phyloP scores from a whole-genome alignment of 1,140 invertebrate genomes.

The Saxidomus purpurata region DNA sequence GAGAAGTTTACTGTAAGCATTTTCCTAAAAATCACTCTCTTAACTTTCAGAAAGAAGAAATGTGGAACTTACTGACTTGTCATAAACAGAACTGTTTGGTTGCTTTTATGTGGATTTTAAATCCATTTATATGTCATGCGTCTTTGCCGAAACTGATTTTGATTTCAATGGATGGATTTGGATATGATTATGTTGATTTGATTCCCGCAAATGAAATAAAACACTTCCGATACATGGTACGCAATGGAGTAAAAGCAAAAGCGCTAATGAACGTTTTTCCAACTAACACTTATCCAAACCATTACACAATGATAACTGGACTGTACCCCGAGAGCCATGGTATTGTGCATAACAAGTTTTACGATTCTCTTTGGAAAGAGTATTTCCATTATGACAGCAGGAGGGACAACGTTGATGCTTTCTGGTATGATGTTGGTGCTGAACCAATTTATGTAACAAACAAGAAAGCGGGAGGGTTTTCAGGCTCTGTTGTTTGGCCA shows the following conservation, averaged over 20 bases:
- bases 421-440: conserved; percentile 75
- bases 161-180: conserved; percentile 83
- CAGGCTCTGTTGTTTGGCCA: conserved; percentile 69
- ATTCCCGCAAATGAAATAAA: conserved; percentile 31
- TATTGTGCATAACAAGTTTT: conserved; percentile 90
- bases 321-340: conserved; percentile 91
- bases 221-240: conserved; percentile 78
- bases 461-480: conserved; percentile 55
- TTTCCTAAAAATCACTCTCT: too few relatives aligned
- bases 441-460: conserved; percentile 84
- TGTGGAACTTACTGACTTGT: too few relatives aligned
- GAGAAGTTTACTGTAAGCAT: too few relatives aligned
- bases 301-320: conserved; percentile 91
- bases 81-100: too few relatives aligned
- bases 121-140: too few relatives aligned
- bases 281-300: conserved; percentile 93
- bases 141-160: conserved; percentile 71
- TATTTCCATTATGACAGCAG: conserved; percentile 82
- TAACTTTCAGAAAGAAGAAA: too few relatives aligned
- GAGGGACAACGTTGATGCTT: conserved; percentile 68
- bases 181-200: conserved; percentile 74
- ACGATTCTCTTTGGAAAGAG: conserved; percentile 87
- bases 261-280: conserved; percentile 88
- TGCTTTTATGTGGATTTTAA: too few relatives aligned
- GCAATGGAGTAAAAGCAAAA: conserved; percentile 73